These are phyloP conservation scores for Emydocephalus ijimae DNA, from an alignment of 2,113 vertebrate genomes.

Conservation along the genomic window DNA sequence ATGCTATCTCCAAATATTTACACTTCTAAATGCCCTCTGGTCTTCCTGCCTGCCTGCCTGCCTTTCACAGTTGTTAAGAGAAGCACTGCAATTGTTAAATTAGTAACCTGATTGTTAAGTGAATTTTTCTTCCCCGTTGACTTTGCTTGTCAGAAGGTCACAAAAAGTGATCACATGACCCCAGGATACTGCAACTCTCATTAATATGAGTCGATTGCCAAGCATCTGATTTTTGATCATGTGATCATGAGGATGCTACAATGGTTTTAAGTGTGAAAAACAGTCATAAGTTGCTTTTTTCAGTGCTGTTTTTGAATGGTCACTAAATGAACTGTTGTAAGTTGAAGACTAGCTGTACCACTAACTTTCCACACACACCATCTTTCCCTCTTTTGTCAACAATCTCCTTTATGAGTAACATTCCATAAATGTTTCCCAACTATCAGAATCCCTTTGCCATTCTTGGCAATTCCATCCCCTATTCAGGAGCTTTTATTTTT, in stretches of 20 bases:
- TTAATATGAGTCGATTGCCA: not conserved
- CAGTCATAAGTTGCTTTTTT: not conserved
- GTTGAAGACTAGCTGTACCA: not conserved
- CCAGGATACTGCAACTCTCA: not conserved
- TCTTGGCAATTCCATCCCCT: not conserved
- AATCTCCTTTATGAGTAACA: not conserved
- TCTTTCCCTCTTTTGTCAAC: not conserved
- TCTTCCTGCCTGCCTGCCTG: not conserved
- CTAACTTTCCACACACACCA: not conserved
- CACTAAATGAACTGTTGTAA: not conserved
- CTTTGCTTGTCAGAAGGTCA: no score
- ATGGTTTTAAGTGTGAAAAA: not conserved
- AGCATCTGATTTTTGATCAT: not conserved
- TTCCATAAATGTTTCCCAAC: not conserved
- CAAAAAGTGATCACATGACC: not conserved
- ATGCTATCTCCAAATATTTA: not conserved
- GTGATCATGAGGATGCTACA: not conserved
- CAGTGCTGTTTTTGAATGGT: not conserved
- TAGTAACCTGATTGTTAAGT: not conserved
- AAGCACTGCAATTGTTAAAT: not conserved
- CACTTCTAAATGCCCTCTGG: not conserved
- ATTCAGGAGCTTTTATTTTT: not conserved
- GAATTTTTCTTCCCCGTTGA: not conserved
- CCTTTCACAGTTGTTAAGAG: not conserved
- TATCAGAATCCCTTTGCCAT: not conserved